A percentile compares a stretch with the other conserved stretches of the same genome.
phyloP scores from a whole-genome alignment of 1,140 invertebrate species.

The Apis dorsata region DNA sequence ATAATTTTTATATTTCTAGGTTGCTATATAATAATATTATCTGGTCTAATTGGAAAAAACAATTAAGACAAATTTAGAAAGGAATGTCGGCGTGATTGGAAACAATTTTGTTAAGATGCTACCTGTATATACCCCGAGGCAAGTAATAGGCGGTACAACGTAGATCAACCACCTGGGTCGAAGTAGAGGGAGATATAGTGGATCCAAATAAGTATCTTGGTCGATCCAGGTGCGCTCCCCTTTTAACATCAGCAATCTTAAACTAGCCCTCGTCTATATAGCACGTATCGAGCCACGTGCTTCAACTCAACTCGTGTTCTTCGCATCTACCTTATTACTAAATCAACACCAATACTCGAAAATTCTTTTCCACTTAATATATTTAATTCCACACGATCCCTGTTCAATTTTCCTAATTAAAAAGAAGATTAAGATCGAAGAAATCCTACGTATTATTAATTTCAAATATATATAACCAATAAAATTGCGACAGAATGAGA shows the following conservation, averaged over 20 bases:
- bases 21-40: too few species aligned
- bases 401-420: background rate
- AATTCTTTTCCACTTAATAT: background rate
- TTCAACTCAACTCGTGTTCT: background rate
- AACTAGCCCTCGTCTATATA: conserved; percentile 45
- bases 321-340: conserved; percentile 27
- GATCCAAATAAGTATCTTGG: conserved; percentile 59
- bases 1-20: background rate
- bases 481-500: background rate
- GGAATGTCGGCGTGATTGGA: background rate
- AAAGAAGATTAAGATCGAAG: background rate
- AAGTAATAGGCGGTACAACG: conserved; percentile 22
- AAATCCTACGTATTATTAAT: background rate
- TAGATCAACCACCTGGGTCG: conserved; percentile 38
- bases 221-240: conserved; percentile 56
- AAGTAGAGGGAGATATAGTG: conserved; percentile 39
- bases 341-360: background rate
- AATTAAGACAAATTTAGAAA: conserved; percentile 20
- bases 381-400: background rate
- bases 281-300: conserved; percentile 40
- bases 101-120: conserved; percentile 31
- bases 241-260: conserved; percentile 62
- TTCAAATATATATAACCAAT: background rate
- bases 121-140: conserved; percentile 4
- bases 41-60: background rate